Conservation (phyloP, 2,888 invertebrate species). For the Linyphia triangularis region DNA sequence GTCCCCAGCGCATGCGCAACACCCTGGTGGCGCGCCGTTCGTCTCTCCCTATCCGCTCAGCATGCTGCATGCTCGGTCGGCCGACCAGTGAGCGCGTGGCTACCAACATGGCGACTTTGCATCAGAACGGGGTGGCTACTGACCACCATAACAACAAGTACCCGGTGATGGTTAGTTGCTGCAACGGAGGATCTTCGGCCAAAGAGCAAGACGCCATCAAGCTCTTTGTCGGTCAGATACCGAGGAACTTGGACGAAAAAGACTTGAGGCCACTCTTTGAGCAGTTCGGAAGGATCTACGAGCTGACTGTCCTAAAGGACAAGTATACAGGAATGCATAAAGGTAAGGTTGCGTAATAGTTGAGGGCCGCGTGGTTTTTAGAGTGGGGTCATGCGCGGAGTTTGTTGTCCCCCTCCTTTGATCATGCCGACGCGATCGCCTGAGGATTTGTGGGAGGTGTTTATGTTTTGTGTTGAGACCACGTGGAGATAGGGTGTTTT, state of each 20-base stretch:
- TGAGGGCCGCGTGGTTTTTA: constrained; percentile 8
- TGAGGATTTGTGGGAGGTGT: no score
- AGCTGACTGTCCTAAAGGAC: constrained; percentile 95
- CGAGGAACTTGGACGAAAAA: constrained; percentile 91
- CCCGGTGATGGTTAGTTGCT: neutral
- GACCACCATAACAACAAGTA: constrained; percentile 50
- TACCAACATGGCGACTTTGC: constrained; percentile 76
- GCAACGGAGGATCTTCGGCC: constrained; percentile 4
- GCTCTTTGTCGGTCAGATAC: constrained; percentile 88
- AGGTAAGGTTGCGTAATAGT: constrained; percentile 83
- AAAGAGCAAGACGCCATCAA: constrained; percentile 76
- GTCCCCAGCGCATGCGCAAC: constrained; percentile 52
- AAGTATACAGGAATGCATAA: constrained; percentile 97
- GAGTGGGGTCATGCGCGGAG: constrained; percentile 6
- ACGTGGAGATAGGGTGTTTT: no score
- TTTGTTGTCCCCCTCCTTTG: neutral
- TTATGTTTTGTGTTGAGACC: no score
- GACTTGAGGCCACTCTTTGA: constrained; percentile 94
- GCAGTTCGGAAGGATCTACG: constrained; percentile 95
- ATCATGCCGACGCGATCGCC: neutral
- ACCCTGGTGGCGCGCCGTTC: constrained; percentile 26
- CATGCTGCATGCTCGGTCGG: neutral
- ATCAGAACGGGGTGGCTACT: constrained; percentile 74
- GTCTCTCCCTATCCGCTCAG: constrained; percentile 1
- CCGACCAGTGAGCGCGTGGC: constrained; percentile 56